Evolutionary conservation across 2,888 invertebrate species (phyloP).

Genomic region (Melanargia galathea): DNA sequence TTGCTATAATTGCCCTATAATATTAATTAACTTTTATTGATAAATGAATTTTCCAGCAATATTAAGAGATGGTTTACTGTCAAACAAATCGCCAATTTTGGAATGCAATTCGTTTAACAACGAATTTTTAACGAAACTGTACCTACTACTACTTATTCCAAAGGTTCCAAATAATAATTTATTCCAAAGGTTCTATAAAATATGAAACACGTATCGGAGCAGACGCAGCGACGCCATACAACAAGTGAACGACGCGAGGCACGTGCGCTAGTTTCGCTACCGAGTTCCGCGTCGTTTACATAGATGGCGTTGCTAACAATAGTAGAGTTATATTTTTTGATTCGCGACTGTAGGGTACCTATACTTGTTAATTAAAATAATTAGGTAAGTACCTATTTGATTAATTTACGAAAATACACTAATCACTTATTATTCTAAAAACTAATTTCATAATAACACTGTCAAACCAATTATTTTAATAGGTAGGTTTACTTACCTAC

Average conservation of each 20-base stretch:
- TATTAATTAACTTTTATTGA: no score
- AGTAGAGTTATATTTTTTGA: background rate
- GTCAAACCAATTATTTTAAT: background rate
- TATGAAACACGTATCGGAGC: constrained; percentile 40
- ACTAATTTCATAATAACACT: background rate
- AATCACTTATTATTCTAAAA: no score
- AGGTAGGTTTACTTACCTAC: background rate
- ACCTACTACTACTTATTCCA: no score
- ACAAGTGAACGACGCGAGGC: constrained; percentile 24
- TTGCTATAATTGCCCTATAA: no score
- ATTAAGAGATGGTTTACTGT: no score
- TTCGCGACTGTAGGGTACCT: background rate
- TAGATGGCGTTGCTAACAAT: constrained; percentile 62
- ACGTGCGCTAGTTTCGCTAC: constrained; percentile 40
- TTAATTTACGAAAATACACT: no score
- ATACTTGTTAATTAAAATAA: background rate
- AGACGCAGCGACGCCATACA: constrained; percentile 48
- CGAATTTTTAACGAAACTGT: no score
- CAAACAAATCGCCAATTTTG: no score
- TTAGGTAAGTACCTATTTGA: no score
- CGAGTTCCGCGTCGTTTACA: constrained; percentile 54
- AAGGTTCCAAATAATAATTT: no score
- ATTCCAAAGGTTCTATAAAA: constrained; percentile 28
- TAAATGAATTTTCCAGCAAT: no score
- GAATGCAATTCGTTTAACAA: no score